phyloP scores from a whole-genome alignment of 2,888 invertebrate genomes.

The Troglohyphantes excavatus region DNA sequence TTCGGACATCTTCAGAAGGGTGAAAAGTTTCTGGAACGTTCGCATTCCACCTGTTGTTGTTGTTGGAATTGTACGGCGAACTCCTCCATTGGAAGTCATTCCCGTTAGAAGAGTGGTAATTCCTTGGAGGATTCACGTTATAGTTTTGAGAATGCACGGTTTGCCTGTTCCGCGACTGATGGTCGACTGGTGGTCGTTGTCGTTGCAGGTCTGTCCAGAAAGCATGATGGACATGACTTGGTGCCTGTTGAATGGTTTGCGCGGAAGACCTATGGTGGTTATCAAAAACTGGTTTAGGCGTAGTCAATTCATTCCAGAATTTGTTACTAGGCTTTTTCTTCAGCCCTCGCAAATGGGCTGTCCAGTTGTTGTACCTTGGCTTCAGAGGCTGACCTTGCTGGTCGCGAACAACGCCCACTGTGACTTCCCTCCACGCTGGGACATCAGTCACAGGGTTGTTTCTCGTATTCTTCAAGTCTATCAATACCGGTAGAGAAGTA shows the following conservation, averaged over 20 bases:
- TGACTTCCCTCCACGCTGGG: constrained; percentile 73
- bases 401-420: constrained; percentile 74
- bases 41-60: constrained; percentile 49
- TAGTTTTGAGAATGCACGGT: constrained; percentile 17
- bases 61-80: neutral
- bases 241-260: constrained; percentile 54
- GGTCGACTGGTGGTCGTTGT: constrained; percentile 21
- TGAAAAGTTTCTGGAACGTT: constrained; percentile 21
- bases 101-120: constrained; percentile 24
- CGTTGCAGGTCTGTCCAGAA: constrained; percentile 66
- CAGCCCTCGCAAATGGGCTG: constrained; percentile 69
- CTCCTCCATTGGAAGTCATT: constrained; percentile 61
- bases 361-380: constrained; percentile 75
- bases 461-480: constrained; percentile 52
- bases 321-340: constrained; percentile 51
- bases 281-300: constrained; percentile 43
- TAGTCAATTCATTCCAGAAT: constrained; percentile 68
- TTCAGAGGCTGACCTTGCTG: constrained; percentile 74
- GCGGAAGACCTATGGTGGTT: neutral
- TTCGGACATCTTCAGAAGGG: constrained; percentile 24
- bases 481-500: constrained; percentile 68
- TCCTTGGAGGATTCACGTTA: constrained; percentile 55
- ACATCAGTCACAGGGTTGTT: constrained; percentile 59
- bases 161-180: constrained; percentile 11
- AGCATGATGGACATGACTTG: constrained; percentile 65